A percentile compares a stretch with the other conserved stretches of the same genome.
Conservation (phyloP, 1,140 invertebrate species). For the Gyrodactylus salaris region DNA sequence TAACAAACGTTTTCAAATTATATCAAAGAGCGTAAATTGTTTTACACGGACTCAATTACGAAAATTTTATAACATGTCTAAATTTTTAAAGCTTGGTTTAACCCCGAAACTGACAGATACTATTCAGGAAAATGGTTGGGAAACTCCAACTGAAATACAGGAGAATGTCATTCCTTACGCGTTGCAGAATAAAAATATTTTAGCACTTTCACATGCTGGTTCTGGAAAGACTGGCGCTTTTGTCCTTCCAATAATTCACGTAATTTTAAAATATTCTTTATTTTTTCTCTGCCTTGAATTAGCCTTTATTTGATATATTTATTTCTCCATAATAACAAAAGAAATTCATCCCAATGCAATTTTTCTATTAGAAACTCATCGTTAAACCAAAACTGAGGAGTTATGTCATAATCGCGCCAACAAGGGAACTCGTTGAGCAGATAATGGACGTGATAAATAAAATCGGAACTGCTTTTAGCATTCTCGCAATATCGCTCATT, state of each 20-base stretch:
- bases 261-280: constrained; percentile 39
- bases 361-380: background rate
- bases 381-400: background rate
- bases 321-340: too few species aligned
- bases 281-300: too few species aligned
- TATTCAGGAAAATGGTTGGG: constrained; percentile 59
- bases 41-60: too few species aligned
- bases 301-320: too few species aligned
- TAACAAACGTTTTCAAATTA: background rate
- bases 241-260: constrained; percentile 63
- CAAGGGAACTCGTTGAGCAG: constrained; percentile 52
- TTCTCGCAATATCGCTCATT: background rate
- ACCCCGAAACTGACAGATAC: constrained; percentile 28
- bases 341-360: too few species aligned
- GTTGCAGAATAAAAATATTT: constrained; percentile 71
- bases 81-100: background rate
- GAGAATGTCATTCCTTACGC: constrained; percentile 73
- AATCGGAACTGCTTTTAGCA: constrained; percentile 26
- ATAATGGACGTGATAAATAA: constrained; percentile 51
- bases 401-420: constrained; percentile 44
- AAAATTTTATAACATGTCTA: background rate
- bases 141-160: constrained; percentile 65
- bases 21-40: background rate
- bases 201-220: constrained; percentile 65
- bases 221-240: constrained; percentile 94